These are phyloP conservation scores for Ganaspis brasiliensis DNA, from an alignment of 2,888 invertebrate species.

Conservation along the genomic window DNA sequence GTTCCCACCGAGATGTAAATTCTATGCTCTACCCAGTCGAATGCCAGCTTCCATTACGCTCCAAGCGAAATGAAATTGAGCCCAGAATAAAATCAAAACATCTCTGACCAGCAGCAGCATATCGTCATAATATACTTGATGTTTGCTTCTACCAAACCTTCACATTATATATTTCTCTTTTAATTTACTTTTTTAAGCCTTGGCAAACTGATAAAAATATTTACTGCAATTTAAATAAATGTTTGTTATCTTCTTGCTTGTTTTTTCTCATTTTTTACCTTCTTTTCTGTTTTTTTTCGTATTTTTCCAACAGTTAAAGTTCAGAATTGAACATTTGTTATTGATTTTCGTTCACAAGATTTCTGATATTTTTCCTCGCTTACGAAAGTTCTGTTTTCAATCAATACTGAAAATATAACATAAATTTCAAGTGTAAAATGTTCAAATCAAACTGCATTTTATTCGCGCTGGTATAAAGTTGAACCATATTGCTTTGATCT, in stretches of 20 bases:
- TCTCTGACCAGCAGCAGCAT: not conserved
- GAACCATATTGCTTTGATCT: slow-evolving; percentile 20
- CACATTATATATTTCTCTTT: not conserved
- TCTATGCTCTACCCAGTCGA: slow-evolving; percentile 16
- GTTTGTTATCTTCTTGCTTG: too few relatives aligned
- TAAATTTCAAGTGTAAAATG: not conserved
- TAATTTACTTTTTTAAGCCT: too few relatives aligned
- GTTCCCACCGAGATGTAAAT: slow-evolving; percentile 35
- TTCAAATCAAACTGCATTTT: not conserved
- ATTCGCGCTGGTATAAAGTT: not conserved
- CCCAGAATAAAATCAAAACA: not conserved
- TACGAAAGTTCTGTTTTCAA: not conserved
- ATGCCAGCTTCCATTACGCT: slow-evolving; percentile 13
- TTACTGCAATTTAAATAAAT: too few relatives aligned
- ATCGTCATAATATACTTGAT: not conserved
- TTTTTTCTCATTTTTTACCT: too few relatives aligned
- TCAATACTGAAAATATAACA: not conserved
- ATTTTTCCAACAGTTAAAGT: too few relatives aligned
- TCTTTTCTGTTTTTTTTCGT: too few relatives aligned
- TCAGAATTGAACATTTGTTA: not conserved
- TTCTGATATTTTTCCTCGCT: not conserved
- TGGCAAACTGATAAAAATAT: too few relatives aligned
- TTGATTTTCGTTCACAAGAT: not conserved
- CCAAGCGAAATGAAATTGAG: slow-evolving; percentile 19
- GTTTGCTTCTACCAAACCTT: not conserved